phyloP scores from a whole-genome alignment of 1,140 invertebrate species.

The Eufriesea mexicana region DNA sequence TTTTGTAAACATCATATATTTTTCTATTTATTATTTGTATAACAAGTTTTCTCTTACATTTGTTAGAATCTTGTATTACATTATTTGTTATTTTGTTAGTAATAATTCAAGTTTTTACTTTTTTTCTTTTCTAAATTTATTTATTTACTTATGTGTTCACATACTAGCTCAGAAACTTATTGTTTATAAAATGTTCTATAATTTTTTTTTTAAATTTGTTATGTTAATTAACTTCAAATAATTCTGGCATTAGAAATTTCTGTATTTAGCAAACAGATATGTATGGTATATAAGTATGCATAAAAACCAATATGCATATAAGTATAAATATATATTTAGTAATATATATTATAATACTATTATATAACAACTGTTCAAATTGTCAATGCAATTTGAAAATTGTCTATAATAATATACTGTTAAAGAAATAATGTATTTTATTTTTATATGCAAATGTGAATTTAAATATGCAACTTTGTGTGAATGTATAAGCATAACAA shows the following conservation, averaged over 20 bases:
- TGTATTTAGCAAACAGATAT: neutral
- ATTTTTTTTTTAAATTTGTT: neutral
- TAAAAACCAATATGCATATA: neutral
- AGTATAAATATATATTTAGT: neutral
- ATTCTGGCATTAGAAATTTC: too few relatives aligned
- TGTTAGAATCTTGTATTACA: neutral
- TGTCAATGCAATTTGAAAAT: neutral
- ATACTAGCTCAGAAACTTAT: neutral
- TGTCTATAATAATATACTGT: neutral
- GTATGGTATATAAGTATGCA: neutral
- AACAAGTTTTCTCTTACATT: neutral
- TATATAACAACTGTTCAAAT: constrained; percentile 3
- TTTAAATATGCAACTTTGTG: too few relatives aligned
- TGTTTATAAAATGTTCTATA: neutral
- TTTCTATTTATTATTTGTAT: neutral
- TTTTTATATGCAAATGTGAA: neutral
- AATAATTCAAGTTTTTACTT: neutral
- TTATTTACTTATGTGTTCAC: neutral
- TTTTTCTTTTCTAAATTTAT: neutral
- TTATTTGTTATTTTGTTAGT: neutral
- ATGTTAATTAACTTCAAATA: neutral
- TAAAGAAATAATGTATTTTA: neutral
- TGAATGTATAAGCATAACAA: neutral
- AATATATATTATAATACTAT: constrained; percentile 7
- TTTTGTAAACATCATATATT: neutral